These are phyloP conservation scores for Zaprionus tsacasi DNA, from an alignment of 1,140 invertebrate species.

Conservation along the genomic window DNA sequence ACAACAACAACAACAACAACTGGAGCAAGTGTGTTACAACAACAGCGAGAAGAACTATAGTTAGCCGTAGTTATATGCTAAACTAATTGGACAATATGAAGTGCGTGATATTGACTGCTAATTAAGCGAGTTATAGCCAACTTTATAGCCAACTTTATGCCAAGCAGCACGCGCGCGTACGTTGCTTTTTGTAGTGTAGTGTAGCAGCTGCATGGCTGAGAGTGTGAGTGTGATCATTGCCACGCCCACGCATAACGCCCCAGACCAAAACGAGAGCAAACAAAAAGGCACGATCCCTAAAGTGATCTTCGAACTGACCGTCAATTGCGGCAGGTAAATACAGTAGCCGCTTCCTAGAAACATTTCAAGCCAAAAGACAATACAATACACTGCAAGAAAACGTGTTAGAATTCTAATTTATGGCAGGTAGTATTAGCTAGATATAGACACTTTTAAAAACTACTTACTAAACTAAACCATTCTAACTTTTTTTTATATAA, in stretches of 20 bases:
- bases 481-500: too few species aligned
- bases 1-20: conserved; percentile 42
- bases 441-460: too few species aligned
- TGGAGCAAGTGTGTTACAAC: conserved; percentile 20
- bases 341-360: conserved; percentile 55
- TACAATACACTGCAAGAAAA: neutral
- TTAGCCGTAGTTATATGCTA: conserved; percentile 77
- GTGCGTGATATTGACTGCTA: conserved; percentile 82
- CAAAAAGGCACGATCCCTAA: conserved; percentile 7
- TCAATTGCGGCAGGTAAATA: conserved; percentile 5
- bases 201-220: conserved; percentile 11
- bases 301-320: neutral
- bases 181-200: neutral
- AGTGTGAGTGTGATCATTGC: neutral
- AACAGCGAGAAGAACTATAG: conserved; percentile 37
- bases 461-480: too few species aligned
- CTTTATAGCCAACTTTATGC: conserved; percentile 57
- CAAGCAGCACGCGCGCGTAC: conserved; percentile 47
- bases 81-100: conserved; percentile 81
- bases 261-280: neutral
- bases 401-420: neutral
- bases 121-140: conserved; percentile 72
- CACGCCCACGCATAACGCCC: conserved; percentile 11
- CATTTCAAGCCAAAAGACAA: neutral
- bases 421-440: too few species aligned